phyloP scores from a whole-genome alignment of 2,888 invertebrate species.

The Agriopis marginaria region DNA sequence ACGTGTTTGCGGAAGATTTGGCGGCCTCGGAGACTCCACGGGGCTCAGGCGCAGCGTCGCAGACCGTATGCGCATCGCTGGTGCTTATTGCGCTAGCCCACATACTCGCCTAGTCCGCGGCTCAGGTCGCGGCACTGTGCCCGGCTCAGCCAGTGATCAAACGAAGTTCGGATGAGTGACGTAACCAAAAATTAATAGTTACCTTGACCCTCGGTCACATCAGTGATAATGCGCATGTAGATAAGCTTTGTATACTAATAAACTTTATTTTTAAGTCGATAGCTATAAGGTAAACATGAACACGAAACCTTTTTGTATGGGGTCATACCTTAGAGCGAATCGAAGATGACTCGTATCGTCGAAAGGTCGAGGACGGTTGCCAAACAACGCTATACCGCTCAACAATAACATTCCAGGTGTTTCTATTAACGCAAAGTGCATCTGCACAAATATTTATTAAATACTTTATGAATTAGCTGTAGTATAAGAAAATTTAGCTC shows the following conservation, averaged over 20 bases:
- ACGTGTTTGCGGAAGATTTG: slow-evolving; percentile 85
- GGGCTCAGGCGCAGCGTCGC: slow-evolving; percentile 63
- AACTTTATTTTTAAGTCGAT: slow-evolving; percentile 42
- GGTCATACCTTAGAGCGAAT: slow-evolving; percentile 62
- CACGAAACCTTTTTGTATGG: slow-evolving; percentile 58
- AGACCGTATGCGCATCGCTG: slow-evolving; percentile 65
- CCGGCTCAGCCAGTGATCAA: slow-evolving; percentile 62
- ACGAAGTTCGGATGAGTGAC: slow-evolving; percentile 73
- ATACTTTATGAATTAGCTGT: slow-evolving; percentile 36
- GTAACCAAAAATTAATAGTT: slow-evolving; percentile 84
- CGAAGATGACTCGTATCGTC: slow-evolving; percentile 71
- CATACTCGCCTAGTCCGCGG: slow-evolving; percentile 70
- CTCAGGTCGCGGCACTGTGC: slow-evolving; percentile 50
- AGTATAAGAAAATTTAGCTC: slow-evolving; percentile 39
- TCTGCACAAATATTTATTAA: slow-evolving; percentile 66
- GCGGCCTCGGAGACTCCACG: slow-evolving; percentile 44
- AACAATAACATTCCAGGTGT: slow-evolving; percentile 78
- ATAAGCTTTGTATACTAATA: slow-evolving; percentile 72
- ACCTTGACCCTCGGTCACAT: slow-evolving; percentile 77
- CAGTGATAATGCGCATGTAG: slow-evolving; percentile 81
- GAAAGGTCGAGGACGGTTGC: slow-evolving; percentile 80
- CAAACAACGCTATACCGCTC: slow-evolving; percentile 68
- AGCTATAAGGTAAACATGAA: slow-evolving; percentile 40
- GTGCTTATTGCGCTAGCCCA: slow-evolving; percentile 69
- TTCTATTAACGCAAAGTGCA: slow-evolving; percentile 59